A percentile compares a stretch with the other conserved stretches of the same genome.
These are phyloP conservation scores for Neoscelio sp. DNA, from an alignment of 2,888 invertebrate species.

Conservation along the genomic window DNA sequence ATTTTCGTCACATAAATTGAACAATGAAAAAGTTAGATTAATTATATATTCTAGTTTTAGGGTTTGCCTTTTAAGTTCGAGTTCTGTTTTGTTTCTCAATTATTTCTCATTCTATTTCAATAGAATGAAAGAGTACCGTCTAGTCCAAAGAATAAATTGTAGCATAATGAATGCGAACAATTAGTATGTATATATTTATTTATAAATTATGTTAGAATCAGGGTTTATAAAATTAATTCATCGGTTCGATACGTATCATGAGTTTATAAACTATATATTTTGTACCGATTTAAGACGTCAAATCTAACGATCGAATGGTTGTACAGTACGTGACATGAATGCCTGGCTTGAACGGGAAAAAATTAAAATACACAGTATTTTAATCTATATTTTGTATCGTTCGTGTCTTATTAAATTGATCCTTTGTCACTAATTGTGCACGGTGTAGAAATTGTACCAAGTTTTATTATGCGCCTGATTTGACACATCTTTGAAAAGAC, in stretches of 20 bases:
- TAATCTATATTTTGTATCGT: too few relatives aligned
- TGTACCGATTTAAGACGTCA: constrained; percentile 1
- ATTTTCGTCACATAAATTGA: constrained; percentile 2
- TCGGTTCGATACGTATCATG: neutral
- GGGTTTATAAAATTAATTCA: constrained; percentile 48
- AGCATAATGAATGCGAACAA: constrained; percentile 37
- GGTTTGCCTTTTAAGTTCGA: constrained; percentile 64
- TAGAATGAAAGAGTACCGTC: constrained; percentile 79
- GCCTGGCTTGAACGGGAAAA: too few relatives aligned
- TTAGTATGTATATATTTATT: constrained; percentile 49
- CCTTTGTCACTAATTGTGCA: too few relatives aligned
- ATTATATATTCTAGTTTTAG: constrained; percentile 28
- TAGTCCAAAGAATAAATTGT: constrained; percentile 76
- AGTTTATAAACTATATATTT: constrained; percentile 34
- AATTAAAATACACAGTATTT: too few relatives aligned
- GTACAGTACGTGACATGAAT: too few relatives aligned
- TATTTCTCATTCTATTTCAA: constrained; percentile 75
- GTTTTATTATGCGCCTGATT: too few relatives aligned
- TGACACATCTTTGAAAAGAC: too few relatives aligned
- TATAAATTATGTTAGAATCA: constrained; percentile 42
- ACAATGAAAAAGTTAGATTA: constrained; percentile 11
- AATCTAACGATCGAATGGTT: neutral
- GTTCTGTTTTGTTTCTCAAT: constrained; percentile 73
- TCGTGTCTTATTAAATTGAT: too few relatives aligned
- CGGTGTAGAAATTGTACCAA: too few relatives aligned